These are phyloP conservation scores for Philypnodon macrostomus DNA, from an alignment of 2,797 vertebrate genomes.

Conservation along the genomic window DNA sequence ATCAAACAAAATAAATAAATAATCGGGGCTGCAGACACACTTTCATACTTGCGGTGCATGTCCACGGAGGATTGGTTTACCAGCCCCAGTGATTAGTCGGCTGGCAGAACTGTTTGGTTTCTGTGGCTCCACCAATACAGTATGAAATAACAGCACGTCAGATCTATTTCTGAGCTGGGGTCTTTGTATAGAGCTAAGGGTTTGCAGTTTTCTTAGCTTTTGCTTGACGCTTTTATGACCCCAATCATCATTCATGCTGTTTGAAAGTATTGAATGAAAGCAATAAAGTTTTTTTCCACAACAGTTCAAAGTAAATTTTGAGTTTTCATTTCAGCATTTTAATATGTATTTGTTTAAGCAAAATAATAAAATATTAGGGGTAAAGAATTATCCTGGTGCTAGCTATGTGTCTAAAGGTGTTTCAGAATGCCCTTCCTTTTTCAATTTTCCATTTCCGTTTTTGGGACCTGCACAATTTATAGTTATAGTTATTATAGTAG, in stretches of 20 bases:
- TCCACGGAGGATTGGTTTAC: constrained; percentile 76
- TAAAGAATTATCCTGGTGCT: no score
- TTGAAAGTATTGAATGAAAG: not conserved
- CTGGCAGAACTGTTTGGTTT: constrained; percentile 72
- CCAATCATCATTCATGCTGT: constrained; percentile 23
- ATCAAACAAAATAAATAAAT: constrained; percentile 84
- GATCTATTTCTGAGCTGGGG: constrained; percentile 54
- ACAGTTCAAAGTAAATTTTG: no score
- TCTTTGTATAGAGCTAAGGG: constrained; percentile 31
- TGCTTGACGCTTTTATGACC: constrained; percentile 6
- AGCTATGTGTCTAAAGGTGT: no score
- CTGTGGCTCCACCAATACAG: constrained; percentile 71
- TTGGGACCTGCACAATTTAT: no score
- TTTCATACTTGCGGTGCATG: constrained; percentile 78
- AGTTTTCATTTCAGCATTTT: no score
- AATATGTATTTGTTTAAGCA: no score
- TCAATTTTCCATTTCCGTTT: no score
- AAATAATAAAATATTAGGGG: no score
- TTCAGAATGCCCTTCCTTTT: no score
- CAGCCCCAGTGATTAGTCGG: constrained; percentile 74
- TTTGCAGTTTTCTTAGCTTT: constrained; percentile 31
- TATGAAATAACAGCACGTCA: constrained; percentile 69
- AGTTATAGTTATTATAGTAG: no score
- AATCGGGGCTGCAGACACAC: constrained; percentile 77
- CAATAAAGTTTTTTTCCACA: constrained; percentile 5